Evolutionary conservation across 2,797 vertebrate genomes (phyloP), one percentile per base, ranked within the genome.

Genomic region (Paratrypauchen microcephalus): DNA sequence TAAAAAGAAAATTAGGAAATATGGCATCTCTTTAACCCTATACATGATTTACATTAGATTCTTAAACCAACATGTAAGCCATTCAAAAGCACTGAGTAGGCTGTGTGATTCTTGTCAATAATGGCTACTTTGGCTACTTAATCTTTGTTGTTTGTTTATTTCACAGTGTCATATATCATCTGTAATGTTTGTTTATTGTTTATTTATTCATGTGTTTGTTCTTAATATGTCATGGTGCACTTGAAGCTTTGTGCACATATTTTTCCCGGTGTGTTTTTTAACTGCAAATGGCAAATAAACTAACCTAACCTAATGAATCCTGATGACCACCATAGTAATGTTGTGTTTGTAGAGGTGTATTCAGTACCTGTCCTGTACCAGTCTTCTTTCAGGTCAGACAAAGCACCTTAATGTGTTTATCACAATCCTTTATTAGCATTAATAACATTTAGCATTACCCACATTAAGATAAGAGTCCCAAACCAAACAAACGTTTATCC

Each of bases 1-100:
- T 54, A 59, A 69, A 66, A 69, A 67, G 65, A 36, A 36, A 75
- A 58, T 50, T 61, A 74, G 67, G 55, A 28, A 55, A 54, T 6
- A 23, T 16, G 55, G 36, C 66, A 65, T 16, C 57, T 21, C 68
- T 52, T 73, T n/a, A 58, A 18, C 63, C 61, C 2, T n/a, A 71
- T 71, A 76, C 70, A 64, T 56, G 70, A 55, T 16, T 26, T 5
- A 4, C 11, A 0, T 3, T 30, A 26, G 45, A 23, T 47, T 45
- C 47, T 19, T 1, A 68, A 28, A n/a, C 28, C 21, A 4, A 59
- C 64, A 66, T n/a, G 0, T n/a, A 11, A 57, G 24, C 52, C 50
- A 73, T 45, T 45, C 41, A 45, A 5, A 41, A 70, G 21, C 41
- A 74, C 47, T 55, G 21, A 62, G 1, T 16, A 26, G 16, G 60